A percentile compares a stretch with the other conserved stretches of the same genome.
Conservation (phyloP, 2,113 vertebrate genomes). For the Struthidea cinerea region DNA sequence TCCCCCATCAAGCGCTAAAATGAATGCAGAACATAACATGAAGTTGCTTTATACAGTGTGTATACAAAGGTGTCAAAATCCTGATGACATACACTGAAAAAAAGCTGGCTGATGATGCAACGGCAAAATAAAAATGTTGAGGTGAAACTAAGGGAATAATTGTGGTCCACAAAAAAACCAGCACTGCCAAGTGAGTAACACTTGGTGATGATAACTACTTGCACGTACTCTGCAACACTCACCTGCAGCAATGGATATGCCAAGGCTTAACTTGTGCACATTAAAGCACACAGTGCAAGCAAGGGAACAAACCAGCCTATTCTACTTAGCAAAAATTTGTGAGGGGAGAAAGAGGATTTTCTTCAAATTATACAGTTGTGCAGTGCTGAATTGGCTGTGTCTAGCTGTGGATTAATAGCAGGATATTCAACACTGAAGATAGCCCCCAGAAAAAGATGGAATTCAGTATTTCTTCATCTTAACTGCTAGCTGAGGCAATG, state of each 20-base stretch:
- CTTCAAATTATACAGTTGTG: not conserved
- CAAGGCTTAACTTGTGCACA: not conserved
- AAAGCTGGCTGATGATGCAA: not conserved
- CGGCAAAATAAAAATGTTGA: not conserved
- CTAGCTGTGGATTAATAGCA: not conserved
- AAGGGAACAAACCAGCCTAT: not conserved
- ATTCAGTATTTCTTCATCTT: not conserved
- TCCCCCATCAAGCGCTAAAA: not conserved
- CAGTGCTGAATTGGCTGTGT: not conserved
- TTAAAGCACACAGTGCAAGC: not conserved
- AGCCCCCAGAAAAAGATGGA: not conserved
- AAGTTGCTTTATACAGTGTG: not conserved
- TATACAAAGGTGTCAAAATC: not conserved
- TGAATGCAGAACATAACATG: not conserved
- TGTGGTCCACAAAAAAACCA: not conserved
- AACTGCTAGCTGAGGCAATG: not conserved
- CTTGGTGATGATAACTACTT: not conserved
- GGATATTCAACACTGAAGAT: not conserved
- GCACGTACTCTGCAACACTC: not conserved
- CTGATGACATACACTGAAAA: not conserved
- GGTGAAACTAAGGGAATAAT: not conserved
- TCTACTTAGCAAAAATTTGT: not conserved
- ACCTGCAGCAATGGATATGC: not conserved
- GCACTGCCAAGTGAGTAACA: not conserved
- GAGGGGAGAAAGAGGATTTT: not conserved